Evolutionary conservation across 1,140 invertebrate species (phyloP).

Genomic region (Megalopta genalis): DNA sequence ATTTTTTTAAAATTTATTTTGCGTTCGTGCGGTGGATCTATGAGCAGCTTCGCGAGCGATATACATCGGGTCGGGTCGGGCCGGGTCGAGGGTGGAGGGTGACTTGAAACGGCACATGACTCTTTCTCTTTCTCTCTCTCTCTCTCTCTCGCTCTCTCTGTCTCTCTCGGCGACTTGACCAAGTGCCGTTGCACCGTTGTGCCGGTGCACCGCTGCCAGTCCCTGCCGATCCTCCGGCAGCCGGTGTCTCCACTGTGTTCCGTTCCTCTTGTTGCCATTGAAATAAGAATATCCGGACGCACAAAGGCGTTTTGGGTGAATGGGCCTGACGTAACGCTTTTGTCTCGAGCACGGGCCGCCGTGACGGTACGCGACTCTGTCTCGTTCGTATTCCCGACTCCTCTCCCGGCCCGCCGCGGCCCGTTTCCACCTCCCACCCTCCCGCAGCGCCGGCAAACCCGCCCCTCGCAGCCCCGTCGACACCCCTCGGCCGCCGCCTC

Average conservation of each 20-base stretch:
- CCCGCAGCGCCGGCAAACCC: neutral
- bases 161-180: conserved; percentile 42
- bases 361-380: conserved; percentile 41
- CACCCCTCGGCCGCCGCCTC: conserved; percentile 12
- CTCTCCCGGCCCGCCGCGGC: neutral
- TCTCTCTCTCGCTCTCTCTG: neutral
- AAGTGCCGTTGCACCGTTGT: conserved; percentile 39
- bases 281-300: conserved; percentile 57
- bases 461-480: neutral
- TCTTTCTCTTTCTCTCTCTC: neutral
- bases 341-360: conserved; percentile 45
- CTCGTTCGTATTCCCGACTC: conserved; percentile 36
- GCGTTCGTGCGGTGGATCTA: neutral
- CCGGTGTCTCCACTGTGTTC: conserved; percentile 28
- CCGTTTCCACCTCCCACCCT: conserved; percentile 5
- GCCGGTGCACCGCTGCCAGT: neutral
- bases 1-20: neutral
- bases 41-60: neutral
- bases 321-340: conserved; percentile 63
- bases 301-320: conserved; percentile 56
- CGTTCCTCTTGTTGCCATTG: conserved; percentile 42
- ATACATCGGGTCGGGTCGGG: too few relatives aligned
- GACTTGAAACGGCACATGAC: conserved; percentile 47
- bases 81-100: conserved; percentile 30
- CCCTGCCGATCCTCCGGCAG: conserved; percentile 17